Base-by-base conservation (phyloP, 1,140 invertebrate species). In the Drosophila gunungcola region DNA sequence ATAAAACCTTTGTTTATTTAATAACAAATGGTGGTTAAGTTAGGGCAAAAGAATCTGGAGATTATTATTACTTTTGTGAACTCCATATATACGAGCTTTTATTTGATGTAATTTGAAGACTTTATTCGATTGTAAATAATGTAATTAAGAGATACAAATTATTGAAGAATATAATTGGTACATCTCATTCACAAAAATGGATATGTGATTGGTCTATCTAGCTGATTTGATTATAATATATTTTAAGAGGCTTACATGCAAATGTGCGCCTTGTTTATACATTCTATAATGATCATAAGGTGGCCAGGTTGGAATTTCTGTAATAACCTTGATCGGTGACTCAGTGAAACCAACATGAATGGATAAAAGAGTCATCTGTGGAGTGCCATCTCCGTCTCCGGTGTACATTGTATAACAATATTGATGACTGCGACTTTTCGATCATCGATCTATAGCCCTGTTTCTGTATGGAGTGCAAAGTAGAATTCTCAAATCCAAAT, bases 401-500 rank as follows among this genome's bases (percentile, higher is more conserved):
- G 39, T 56, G 49, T 68, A 70, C 41, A 29, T 73, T 65, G 62
- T 65, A 42, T 46, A 75, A 75, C 46, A 74, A 75, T 75, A 75
- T 75, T 75, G 70, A 75, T 75, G 60, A 65, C 70, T 57, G 29
- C 41, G 46, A 36, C 36, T 48, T 68, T 68, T 68, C 38, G 61
- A 54, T 12, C 52, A 34, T 68, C 46, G 61, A 54, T 10, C 52
- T 34, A 45, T 49, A 77, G 64, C 65, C 49, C 70, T 32, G 29
- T 32, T 6, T 32, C 29, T 61, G 34, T 51, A 73, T 61, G 65
- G 62, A 61, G 73, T 74, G 75, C 64, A 69, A 79, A 88, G 75
- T 88, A 80, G 70, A 88, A 88, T 83, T 82, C 81, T 81, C 70
- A 70, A 88, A 72, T 88, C 75, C 64, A 83, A 86, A 89, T 84